These are phyloP conservation scores for Morpho deidamia DNA, from an alignment of 2,888 invertebrate genomes.

Conservation along the genomic window DNA sequence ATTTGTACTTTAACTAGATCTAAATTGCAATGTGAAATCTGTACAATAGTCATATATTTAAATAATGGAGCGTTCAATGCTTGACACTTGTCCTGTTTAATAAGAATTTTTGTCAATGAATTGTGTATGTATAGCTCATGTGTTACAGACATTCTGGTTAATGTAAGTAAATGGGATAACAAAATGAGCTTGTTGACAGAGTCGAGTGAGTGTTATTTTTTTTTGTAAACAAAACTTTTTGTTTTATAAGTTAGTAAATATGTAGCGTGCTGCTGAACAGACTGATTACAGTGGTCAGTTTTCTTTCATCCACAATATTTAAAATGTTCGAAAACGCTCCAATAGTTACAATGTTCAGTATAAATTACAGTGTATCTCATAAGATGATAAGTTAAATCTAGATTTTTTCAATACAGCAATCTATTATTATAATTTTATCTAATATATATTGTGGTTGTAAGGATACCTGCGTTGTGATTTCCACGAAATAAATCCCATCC, in stretches of 20 bases:
- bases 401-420: constrained; percentile 79
- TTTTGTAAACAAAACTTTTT: constrained; percentile 62
- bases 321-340: constrained; percentile 61
- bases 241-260: constrained; percentile 65
- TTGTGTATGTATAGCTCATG: constrained; percentile 67
- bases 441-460: constrained; percentile 86
- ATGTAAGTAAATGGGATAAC: constrained; percentile 71
- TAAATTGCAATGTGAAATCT: constrained; percentile 73
- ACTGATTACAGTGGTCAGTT: constrained; percentile 71
- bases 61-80: constrained; percentile 71
- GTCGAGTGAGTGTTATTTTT: constrained; percentile 69
- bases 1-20: constrained; percentile 78
- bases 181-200: constrained; percentile 70
- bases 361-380: constrained; percentile 78
- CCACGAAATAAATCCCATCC: constrained; percentile 58
- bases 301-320: constrained; percentile 79
- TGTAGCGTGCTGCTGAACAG: constrained; percentile 70
- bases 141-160: constrained; percentile 74
- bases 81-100: constrained; percentile 61
- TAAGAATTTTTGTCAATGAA: constrained; percentile 62
- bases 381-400: constrained; percentile 77
- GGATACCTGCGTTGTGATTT: constrained; percentile 79
- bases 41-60: constrained; percentile 74
- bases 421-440: constrained; percentile 81
- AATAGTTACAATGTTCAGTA: constrained; percentile 67